Base-by-base conservation (phyloP, 2,113 vertebrate genomes). In the Phyllostomus discolor region DNA sequence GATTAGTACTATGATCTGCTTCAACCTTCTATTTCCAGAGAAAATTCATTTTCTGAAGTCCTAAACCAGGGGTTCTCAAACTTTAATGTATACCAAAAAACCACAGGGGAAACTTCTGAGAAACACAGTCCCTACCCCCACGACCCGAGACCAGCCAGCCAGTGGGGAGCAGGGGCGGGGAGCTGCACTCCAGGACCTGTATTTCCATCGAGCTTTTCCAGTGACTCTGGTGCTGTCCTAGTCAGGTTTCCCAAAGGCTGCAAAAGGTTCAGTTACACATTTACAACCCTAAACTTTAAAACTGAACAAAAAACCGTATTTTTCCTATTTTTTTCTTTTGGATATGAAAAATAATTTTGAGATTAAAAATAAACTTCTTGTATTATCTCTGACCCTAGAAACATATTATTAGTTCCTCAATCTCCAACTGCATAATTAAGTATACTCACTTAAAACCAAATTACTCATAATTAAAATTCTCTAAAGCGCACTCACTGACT, bases 331-430 rank as follows among this genome's bases (percentile, higher is more conserved):
- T 81, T 78, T 94, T 75, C 41, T 67, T 85, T 76, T 89, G 41
- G 17, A 57, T 89, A 83, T 86, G 1, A 87, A 96, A 95, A 94
- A 70, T 41, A 93, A 76, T 86, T 97, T 57, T 19, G 17, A 94
- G 46, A 91, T 90, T 92, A 94, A 96, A 95, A 93, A 83, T 31
- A 84, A 94, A 80, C 5, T 67, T 93, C 41, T 62, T 90, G 24
- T 81, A 83, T 91, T 24, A 89, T 35, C 35, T 84, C 43, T 91
- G 38, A 89, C 10, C 46, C 5, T 81, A 96, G 83, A 84, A n/a
- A 84, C 9, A 69, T 69, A 31, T 90, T 90, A 94, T 33, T 62
- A 90, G 4, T 52, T 84, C 41, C 41, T 92, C 70, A 85, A 72
- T 87, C 24, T 91, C 35, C 19, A 96, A 67, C 1, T 85, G 33